Conservation (phyloP, 1,140 invertebrate species). For the Drosophila jambulina region DNA sequence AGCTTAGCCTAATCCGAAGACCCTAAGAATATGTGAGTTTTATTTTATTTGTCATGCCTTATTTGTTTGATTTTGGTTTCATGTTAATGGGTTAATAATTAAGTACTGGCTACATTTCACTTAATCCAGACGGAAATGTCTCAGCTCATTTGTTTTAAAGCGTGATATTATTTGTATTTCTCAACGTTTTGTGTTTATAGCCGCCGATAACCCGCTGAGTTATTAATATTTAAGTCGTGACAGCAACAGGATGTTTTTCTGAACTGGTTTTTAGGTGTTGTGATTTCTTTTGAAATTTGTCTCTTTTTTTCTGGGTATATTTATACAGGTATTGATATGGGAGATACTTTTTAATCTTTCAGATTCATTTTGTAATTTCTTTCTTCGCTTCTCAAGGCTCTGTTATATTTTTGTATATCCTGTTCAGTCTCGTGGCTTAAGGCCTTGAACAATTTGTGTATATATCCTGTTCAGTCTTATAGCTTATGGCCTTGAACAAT, state of each 20-base stretch:
- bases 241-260: conserved; percentile 10
- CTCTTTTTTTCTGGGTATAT: not conserved
- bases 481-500: not conserved
- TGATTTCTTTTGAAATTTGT: conserved; percentile 1
- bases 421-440: not conserved
- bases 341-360: not conserved
- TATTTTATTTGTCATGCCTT: not conserved
- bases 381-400: not conserved
- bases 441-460: too few relatives aligned
- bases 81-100: not conserved
- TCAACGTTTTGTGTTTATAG: conserved; percentile 12
- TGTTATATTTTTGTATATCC: not conserved
- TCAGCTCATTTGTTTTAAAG: conserved; percentile 5
- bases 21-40: conserved; percentile 1
- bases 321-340: conserved; percentile 1
- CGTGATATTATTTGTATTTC: conserved; percentile 9
- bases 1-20: not conserved
- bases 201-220: conserved; percentile 1
- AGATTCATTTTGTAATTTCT: not conserved
- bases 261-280: conserved; percentile 1
- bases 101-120: not conserved
- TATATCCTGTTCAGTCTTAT: not conserved
- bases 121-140: not conserved
- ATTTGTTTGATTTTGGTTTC: not conserved
- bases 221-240: conserved; percentile 7